Conservation (phyloP, 2,888 invertebrate species). For the Eustalomyia histrio region DNA sequence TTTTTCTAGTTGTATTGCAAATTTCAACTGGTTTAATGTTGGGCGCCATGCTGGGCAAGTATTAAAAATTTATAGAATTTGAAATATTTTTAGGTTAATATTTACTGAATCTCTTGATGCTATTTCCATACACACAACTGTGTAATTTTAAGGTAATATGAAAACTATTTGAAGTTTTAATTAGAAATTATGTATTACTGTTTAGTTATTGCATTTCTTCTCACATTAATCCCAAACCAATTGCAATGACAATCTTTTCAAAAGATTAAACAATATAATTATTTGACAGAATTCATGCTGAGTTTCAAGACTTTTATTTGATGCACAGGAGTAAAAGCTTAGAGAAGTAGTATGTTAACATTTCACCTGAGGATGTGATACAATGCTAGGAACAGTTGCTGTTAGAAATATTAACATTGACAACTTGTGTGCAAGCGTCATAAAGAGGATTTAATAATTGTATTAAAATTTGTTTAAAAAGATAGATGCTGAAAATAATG, state of each 20-base stretch:
- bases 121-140: neutral
- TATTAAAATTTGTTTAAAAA: too few relatives aligned
- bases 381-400: too few relatives aligned
- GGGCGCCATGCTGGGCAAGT: neutral
- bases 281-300: slow-evolving; percentile 28
- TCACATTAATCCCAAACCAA: neutral
- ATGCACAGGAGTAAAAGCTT: neutral
- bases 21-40: slow-evolving; percentile 27
- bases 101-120: neutral
- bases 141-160: neutral
- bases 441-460: too few relatives aligned
- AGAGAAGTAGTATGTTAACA: neutral
- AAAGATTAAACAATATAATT: slow-evolving; percentile 44
- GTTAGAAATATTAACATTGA: too few relatives aligned
- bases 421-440: too few relatives aligned
- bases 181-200: too few relatives aligned
- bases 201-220: neutral
- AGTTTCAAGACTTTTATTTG: slow-evolving; percentile 32
- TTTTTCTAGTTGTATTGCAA: slow-evolving; percentile 26
- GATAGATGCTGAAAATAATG: too few relatives aligned
- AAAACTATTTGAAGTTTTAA: neutral
- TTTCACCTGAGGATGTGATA: neutral
- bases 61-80: too few relatives aligned
- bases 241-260: slow-evolving; percentile 2
- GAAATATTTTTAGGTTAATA: too few relatives aligned